Percentiles rank a stretch among this genome's conserved stretches.
Conservation (phyloP, 1,140 invertebrate genomes). For the Eulimnadia texana region DNA sequence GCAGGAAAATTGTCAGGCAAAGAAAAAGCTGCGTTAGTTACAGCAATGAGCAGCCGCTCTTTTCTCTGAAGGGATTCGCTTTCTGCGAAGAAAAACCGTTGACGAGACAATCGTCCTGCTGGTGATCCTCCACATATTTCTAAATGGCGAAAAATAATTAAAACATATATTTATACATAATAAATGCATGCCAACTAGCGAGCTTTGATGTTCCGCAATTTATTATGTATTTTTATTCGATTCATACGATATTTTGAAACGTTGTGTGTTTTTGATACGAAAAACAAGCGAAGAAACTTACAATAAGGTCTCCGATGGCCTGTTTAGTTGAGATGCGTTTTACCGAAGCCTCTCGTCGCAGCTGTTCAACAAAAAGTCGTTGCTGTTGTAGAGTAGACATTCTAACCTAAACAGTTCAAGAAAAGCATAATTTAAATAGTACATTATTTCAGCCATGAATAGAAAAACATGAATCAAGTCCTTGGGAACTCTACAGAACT, state of each 20-base stretch:
- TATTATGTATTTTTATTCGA: too few species aligned
- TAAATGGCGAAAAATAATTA: constrained; percentile 16
- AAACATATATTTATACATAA: too few species aligned
- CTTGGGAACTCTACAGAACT: too few species aligned
- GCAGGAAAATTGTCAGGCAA: too few species aligned
- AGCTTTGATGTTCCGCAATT: too few species aligned
- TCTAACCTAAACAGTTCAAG: constrained; percentile 20
- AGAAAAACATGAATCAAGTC: too few species aligned
- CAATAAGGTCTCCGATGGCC: constrained; percentile 80
- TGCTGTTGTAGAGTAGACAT: constrained; percentile 81
- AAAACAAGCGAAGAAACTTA: constrained; percentile 19
- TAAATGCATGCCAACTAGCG: too few species aligned
- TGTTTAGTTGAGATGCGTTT: constrained; percentile 74
- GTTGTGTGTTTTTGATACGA: not conserved
- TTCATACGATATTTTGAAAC: not conserved
- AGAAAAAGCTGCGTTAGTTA: constrained; percentile 35
- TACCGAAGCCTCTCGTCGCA: constrained; percentile 76
- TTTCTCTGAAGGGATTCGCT: constrained; percentile 94
- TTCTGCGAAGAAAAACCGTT: constrained; percentile 90
- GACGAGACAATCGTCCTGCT: constrained; percentile 87
- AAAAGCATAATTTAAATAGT: too few species aligned
- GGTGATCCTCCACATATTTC: constrained; percentile 80
- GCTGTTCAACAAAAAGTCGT: constrained; percentile 79
- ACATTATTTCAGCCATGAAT: too few species aligned
- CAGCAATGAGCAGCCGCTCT: constrained; percentile 74